phyloP scores from a whole-genome alignment of 2,888 invertebrate species.

The Drosophila recens region DNA sequence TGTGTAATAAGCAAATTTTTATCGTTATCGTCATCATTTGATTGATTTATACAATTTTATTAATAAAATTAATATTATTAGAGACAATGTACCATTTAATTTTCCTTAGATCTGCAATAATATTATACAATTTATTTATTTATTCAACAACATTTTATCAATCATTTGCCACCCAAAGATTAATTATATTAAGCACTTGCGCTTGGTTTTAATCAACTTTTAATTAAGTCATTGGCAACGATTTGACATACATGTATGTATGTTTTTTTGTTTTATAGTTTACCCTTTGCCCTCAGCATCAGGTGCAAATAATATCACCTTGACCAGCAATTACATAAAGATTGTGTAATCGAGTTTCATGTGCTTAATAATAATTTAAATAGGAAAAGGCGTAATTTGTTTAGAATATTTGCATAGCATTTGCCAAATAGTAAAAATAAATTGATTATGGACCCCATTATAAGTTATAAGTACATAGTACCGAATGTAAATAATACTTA shows the following conservation, averaged over 20 bases:
- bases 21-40: too few relatives aligned
- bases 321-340: constrained; percentile 23
- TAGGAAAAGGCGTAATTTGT: constrained; percentile 50
- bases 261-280: constrained; percentile 52
- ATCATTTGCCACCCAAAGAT: too few relatives aligned
- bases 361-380: constrained; percentile 38
- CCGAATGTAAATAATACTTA: constrained; percentile 19
- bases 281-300: constrained; percentile 10
- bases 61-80: too few relatives aligned
- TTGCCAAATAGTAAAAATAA: constrained; percentile 33
- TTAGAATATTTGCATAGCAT: constrained; percentile 24
- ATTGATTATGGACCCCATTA: constrained; percentile 52
- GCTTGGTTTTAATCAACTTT: constrained; percentile 53
- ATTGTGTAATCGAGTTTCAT: constrained; percentile 24
- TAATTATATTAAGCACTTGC: background rate
- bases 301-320: background rate
- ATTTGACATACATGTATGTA: background rate
- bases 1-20: too few relatives aligned
- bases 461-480: constrained; percentile 10
- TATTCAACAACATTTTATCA: too few relatives aligned
- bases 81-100: too few relatives aligned
- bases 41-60: too few relatives aligned
- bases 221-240: constrained; percentile 36
- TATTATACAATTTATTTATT: too few relatives aligned
- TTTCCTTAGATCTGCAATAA: too few relatives aligned